These are phyloP conservation scores for Muscicapa striata DNA, from an alignment of 2,797 vertebrate genomes.

Conservation along the genomic window DNA sequence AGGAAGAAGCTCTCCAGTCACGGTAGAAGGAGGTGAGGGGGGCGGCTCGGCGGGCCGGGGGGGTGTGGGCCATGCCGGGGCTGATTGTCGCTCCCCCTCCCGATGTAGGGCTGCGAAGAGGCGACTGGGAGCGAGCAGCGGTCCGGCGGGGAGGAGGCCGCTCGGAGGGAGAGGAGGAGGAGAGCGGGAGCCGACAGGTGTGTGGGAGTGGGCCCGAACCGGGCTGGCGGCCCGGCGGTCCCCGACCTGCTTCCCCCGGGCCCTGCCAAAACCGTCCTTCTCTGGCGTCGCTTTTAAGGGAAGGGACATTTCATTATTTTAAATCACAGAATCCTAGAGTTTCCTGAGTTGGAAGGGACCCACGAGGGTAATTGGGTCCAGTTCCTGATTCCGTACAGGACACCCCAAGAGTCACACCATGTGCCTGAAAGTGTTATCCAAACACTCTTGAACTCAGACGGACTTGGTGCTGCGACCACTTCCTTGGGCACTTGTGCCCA, in stretches of 20 bases:
- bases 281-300: no score
- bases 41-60: rapidly evolving
- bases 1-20: constrained; percentile 87
- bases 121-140: neutral
- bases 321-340: rapidly evolving
- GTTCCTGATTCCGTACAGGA: neutral
- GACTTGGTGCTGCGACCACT: neutral
- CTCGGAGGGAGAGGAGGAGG: neutral
- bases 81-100: neutral
- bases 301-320: rapidly evolving
- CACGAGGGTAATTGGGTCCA: neutral
- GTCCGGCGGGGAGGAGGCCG: neutral
- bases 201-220: neutral
- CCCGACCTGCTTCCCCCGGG: no score
- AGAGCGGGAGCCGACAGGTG: neutral
- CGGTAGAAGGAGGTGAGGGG: constrained; percentile 85
- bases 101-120: constrained; percentile 57
- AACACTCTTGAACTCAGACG: neutral
- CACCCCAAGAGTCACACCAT: no score
- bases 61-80: neutral
- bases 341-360: neutral
- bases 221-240: rapidly evolving
- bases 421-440: neutral
- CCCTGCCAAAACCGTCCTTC: rapidly evolving
- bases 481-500: neutral